Percentiles rank a stretch among this genome's conserved stretches.
phyloP scores from a whole-genome alignment of 2,888 invertebrate genomes.

The Acrobasis consociella region DNA sequence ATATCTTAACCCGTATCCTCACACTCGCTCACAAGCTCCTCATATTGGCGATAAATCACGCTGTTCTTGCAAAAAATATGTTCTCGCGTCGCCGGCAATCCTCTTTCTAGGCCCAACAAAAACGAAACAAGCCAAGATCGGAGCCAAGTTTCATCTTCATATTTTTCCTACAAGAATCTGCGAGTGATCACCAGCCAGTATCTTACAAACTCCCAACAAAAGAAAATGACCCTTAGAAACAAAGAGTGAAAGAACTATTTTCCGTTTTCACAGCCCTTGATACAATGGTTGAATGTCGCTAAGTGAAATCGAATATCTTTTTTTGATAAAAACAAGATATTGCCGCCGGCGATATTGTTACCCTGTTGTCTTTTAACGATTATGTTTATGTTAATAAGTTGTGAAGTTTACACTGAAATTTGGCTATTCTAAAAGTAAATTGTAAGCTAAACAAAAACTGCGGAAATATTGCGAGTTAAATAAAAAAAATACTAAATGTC shows the following conservation, averaged over 20 bases:
- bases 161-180: slow-evolving; percentile 36
- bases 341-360: slow-evolving; percentile 25
- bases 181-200: slow-evolving; percentile 31
- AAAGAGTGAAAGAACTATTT: slow-evolving; percentile 7
- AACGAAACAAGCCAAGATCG: slow-evolving; percentile 31
- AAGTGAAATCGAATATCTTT: slow-evolving; percentile 33
- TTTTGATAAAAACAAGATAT: slow-evolving; percentile 32
- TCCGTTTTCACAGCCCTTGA: slow-evolving; percentile 5
- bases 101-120: slow-evolving; percentile 31
- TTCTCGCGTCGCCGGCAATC: slow-evolving; percentile 2
- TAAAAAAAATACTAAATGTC: too few relatives aligned
- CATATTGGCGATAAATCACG: slow-evolving; percentile 23
- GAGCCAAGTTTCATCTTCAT: slow-evolving; percentile 40
- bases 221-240: slow-evolving; percentile 1
- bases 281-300: slow-evolving; percentile 22
- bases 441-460: too few relatives aligned
- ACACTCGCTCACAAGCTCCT: slow-evolving; percentile 13
- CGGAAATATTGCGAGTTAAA: too few relatives aligned
- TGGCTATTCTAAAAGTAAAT: background rate
- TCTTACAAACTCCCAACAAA: slow-evolving; percentile 18
- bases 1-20: slow-evolving; percentile 7
- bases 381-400: slow-evolving; percentile 11
- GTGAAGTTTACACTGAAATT: background rate
- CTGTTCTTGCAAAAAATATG: slow-evolving; percentile 20
- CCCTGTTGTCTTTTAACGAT: slow-evolving; percentile 10